Evolutionary conservation across 2,113 vertebrate species (phyloP).

Genomic region (Physeter macrocephalus): DNA sequence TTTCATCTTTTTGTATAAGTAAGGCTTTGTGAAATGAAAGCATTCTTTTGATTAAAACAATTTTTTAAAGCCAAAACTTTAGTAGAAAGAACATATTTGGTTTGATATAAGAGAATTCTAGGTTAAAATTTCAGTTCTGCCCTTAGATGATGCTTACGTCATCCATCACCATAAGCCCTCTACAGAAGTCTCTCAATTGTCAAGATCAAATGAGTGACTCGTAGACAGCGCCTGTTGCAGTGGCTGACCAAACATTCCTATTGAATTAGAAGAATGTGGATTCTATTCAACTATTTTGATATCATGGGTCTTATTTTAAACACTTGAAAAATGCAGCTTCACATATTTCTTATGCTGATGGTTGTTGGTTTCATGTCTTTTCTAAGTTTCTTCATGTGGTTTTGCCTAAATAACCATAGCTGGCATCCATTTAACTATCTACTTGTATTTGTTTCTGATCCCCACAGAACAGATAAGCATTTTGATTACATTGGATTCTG

Average conservation of each 20-base stretch:
- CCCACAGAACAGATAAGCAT: background rate
- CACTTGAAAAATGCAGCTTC: background rate
- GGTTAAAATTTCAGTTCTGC: background rate
- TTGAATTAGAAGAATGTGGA: background rate
- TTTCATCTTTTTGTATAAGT: slow-evolving; percentile 5
- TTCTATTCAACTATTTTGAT: background rate
- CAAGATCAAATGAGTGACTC: background rate
- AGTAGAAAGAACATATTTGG: background rate
- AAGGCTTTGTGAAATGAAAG: background rate
- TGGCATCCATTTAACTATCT: background rate
- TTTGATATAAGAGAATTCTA: background rate
- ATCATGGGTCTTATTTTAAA: background rate
- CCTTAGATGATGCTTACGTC: background rate
- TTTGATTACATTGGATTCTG: background rate
- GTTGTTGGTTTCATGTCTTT: background rate
- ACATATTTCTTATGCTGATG: background rate
- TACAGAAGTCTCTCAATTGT: background rate
- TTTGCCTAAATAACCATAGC: background rate
- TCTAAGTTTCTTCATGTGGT: background rate
- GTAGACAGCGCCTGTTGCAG: background rate
- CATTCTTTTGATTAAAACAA: background rate
- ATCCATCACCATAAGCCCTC: background rate
- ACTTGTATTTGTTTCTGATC: background rate
- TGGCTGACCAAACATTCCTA: background rate
- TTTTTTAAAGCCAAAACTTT: background rate